Percentiles rank a stretch among this genome's conserved stretches.
These are phyloP conservation scores for Apodemus sylvaticus DNA, from an alignment of 2,113 vertebrate genomes.

Conservation along the genomic window DNA sequence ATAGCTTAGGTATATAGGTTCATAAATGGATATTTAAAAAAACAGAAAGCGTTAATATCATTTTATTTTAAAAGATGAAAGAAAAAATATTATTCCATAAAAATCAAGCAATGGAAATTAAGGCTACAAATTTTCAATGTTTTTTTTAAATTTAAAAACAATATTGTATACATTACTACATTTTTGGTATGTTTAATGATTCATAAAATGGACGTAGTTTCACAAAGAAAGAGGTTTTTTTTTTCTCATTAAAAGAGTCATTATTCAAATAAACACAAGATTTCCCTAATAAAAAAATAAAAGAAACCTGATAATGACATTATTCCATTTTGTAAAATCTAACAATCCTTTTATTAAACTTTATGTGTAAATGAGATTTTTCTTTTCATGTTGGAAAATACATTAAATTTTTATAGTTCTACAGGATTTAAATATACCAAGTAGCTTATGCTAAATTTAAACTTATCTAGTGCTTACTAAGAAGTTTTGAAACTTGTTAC, in stretches of 20 bases:
- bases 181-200: conserved; percentile 35
- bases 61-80: conserved; percentile 19
- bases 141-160: conserved; percentile 64
- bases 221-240: conserved; percentile 9
- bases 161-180: conserved; percentile 20
- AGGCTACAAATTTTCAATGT: conserved; percentile 41
- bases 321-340: conserved; percentile 63
- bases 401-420: conserved; percentile 66
- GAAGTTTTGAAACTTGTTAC: conserved; percentile 37
- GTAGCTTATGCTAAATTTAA: conserved; percentile 67
- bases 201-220: conserved; percentile 52
- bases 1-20: not conserved
- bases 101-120: conserved; percentile 64
- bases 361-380: conserved; percentile 65
- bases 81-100: conserved; percentile 40
- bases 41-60: conserved; percentile 9
- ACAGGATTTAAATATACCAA: conserved; percentile 50
- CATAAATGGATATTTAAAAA: conserved; percentile 40
- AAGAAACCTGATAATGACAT: conserved; percentile 65
- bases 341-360: conserved; percentile 65
- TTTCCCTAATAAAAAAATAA: conserved; percentile 66
- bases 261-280: conserved; percentile 53
- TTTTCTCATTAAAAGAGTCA: conserved; percentile 62
- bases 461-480: conserved; percentile 20
- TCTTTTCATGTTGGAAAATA: conserved; percentile 73